Conservation (phyloP, 2,888 invertebrate genomes). For the Drosophila emarginata region DNA sequence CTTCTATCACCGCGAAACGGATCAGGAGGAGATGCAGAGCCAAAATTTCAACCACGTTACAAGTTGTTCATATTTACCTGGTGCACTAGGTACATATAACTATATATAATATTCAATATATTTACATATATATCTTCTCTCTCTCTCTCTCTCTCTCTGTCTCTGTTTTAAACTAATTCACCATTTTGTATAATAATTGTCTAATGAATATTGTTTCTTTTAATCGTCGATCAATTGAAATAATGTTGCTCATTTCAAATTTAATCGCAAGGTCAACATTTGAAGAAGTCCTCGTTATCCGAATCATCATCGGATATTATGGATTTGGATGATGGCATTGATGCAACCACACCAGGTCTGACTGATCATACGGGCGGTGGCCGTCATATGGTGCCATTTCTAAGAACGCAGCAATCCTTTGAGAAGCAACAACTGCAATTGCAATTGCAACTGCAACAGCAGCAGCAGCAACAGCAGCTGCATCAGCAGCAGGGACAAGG, state of each 20-base stretch:
- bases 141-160: background rate
- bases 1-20: constrained; percentile 99
- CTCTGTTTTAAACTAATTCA: no score
- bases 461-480: constrained; percentile 74
- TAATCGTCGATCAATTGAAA: background rate
- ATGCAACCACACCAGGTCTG: constrained; percentile 82
- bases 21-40: constrained; percentile 99
- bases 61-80: constrained; percentile 97
- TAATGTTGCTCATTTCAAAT: constrained; percentile 25
- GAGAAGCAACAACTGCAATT: constrained; percentile 82
- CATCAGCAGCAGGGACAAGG: constrained; percentile 66
- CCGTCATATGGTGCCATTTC: constrained; percentile 82
- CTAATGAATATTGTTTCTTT: background rate
- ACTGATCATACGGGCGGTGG: constrained; percentile 83
- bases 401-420: constrained; percentile 82
- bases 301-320: constrained; percentile 95
- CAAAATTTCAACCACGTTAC: constrained; percentile 99
- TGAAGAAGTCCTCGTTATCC: constrained; percentile 93
- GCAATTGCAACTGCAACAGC: constrained; percentile 79
- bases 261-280: constrained; percentile 87
- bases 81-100: constrained; percentile 89
- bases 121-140: background rate
- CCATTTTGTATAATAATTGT: constrained; percentile 19
- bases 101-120: constrained; percentile 47
- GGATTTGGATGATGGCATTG: constrained; percentile 94